Evolutionary conservation across 2,113 vertebrate genomes (phyloP).

Genomic region (Silurus meridionalis): DNA sequence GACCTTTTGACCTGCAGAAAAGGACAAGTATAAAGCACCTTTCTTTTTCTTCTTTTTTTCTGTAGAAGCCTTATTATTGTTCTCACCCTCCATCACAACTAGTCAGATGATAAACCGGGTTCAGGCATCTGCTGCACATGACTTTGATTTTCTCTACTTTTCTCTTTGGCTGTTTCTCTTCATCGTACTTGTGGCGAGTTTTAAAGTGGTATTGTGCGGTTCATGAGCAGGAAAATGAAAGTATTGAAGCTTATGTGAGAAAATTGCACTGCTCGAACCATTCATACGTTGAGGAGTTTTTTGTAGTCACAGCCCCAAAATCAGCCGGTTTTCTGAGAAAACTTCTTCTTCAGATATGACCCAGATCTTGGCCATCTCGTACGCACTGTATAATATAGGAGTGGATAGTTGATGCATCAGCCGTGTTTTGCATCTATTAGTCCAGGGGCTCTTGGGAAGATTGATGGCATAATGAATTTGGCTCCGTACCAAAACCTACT

Average conservation of each 20-base stretch:
- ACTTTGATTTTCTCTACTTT: neutral
- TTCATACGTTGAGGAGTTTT: neutral
- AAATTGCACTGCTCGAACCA: neutral
- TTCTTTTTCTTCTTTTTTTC: too few relatives aligned
- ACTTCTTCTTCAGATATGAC: neutral
- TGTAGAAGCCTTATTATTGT: neutral
- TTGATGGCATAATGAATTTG: neutral
- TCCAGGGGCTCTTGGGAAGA: neutral
- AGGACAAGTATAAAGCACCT: too few relatives aligned
- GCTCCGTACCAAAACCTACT: neutral
- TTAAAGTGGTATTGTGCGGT: neutral
- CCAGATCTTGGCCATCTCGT: neutral
- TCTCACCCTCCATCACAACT: neutral
- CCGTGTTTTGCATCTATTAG: neutral
- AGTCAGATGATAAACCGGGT: neutral
- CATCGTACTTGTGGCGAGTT: neutral
- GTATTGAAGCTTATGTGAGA: neutral
- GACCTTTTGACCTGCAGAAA: too few relatives aligned
- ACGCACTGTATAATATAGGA: neutral
- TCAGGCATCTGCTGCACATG: constrained; percentile 1
- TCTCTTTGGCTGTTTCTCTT: neutral
- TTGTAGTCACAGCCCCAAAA: neutral
- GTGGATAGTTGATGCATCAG: neutral
- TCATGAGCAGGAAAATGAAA: neutral
- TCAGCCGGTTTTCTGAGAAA: neutral